Evolutionary conservation across 2,797 vertebrate genomes (phyloP).

Genomic region (Anniella stebbinsi): DNA sequence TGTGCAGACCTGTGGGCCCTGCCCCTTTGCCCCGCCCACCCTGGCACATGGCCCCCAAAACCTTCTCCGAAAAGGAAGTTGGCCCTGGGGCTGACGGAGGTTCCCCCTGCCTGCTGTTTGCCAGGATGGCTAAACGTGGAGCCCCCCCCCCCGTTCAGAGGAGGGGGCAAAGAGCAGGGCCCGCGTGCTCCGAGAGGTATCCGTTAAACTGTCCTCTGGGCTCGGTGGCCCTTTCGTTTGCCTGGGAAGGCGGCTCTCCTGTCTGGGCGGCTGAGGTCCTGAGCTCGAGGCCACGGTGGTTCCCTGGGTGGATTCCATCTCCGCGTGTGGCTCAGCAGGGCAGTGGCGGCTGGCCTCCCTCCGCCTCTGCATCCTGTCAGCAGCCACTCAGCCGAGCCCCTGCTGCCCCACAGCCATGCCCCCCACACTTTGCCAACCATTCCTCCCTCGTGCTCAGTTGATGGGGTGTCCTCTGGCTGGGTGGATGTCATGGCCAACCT

Average conservation of each 20-base stretch:
- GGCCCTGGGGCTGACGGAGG: no score
- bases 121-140: no score
- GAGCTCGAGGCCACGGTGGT: no score
- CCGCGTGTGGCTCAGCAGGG: not conserved
- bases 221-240: not conserved
- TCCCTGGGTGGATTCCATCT: no score
- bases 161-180: no score
- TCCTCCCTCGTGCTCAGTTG: not conserved
- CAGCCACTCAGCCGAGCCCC: not conserved
- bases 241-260: not conserved
- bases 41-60: no score
- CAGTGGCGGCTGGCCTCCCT: not conserved
- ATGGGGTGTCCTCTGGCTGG: not conserved
- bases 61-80: no score
- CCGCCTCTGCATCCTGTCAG: not conserved
- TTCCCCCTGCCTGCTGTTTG: no score
- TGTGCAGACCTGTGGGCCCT: no score
- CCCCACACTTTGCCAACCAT: not conserved
- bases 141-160: no score
- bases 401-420: not conserved
- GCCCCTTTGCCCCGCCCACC: no score
- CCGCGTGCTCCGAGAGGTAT: no score
- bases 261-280: not conserved
- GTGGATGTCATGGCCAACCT: not conserved
- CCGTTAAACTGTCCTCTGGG: not conserved